Conservation (phyloP, 2,113 vertebrate genomes). For the Atrichornis clamosus region DNA sequence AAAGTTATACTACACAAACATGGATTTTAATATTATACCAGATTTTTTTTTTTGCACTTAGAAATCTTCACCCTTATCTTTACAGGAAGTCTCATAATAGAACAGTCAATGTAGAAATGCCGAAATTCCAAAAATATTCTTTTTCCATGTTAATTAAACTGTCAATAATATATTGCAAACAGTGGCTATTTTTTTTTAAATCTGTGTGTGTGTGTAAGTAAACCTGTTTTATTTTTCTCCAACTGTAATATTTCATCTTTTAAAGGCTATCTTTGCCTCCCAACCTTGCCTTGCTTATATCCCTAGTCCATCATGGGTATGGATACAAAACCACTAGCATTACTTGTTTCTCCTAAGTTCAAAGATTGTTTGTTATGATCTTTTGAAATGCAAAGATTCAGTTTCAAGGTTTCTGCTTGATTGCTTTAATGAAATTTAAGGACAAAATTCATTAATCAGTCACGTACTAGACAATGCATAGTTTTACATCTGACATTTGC, state of each 20-base stretch:
- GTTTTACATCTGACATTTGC: slow-evolving; percentile 53
- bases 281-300: neutral
- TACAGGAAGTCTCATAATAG: neutral
- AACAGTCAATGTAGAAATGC: neutral
- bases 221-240: neutral
- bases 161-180: neutral
- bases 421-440: slow-evolving; percentile 64
- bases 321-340: neutral
- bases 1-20: neutral
- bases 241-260: neutral
- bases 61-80: neutral
- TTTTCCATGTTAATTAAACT: neutral
- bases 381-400: slow-evolving; percentile 35
- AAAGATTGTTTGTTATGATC: slow-evolving; percentile 23
- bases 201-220: neutral
- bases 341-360: slow-evolving; percentile 27
- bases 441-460: slow-evolving; percentile 61
- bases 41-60: neutral
- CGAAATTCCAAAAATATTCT: neutral
- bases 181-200: neutral
- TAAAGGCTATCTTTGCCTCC: neutral
- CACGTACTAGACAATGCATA: slow-evolving; percentile 11
- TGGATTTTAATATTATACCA: neutral
- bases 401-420: slow-evolving; percentile 32
- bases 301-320: neutral